These are phyloP conservation scores for Pseudochirops corinnae DNA, from an alignment of 2,797 vertebrate genomes.

Conservation along the genomic window DNA sequence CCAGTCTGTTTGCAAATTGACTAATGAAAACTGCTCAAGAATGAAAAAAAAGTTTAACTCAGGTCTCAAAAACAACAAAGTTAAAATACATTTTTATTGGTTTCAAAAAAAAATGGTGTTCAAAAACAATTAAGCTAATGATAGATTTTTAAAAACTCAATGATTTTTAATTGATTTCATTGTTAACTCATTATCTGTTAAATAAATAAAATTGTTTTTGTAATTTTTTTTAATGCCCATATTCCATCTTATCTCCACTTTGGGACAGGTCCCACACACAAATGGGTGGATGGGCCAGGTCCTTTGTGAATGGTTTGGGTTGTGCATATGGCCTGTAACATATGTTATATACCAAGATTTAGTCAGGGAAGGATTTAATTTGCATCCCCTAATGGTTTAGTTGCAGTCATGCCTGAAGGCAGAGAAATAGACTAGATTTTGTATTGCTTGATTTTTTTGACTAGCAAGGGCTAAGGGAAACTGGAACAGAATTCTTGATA, in stretches of 20 bases:
- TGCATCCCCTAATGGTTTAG: constrained; percentile 68
- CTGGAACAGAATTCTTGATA: constrained; percentile 47
- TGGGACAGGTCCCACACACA: background rate
- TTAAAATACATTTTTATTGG: background rate
- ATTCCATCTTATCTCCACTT: background rate
- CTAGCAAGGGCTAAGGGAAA: constrained; percentile 44
- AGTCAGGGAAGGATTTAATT: constrained; percentile 61
- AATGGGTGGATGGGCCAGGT: background rate
- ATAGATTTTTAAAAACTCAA: constrained; percentile 51
- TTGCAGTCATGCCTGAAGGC: constrained; percentile 70
- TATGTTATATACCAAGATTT: constrained; percentile 28
- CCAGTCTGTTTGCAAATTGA: background rate
- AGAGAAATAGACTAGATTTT: constrained; percentile 60
- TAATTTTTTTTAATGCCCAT: constrained; percentile 36
- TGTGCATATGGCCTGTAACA: background rate
- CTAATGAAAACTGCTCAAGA: background rate
- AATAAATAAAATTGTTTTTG: background rate
- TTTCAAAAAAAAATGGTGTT: background rate
- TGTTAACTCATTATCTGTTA: constrained; percentile 29
- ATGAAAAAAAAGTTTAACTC: background rate
- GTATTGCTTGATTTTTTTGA: constrained; percentile 68
- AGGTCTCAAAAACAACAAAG: background rate
- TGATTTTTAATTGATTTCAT: constrained; percentile 20
- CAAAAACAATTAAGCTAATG: constrained; percentile 37
- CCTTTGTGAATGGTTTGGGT: background rate